Conservation (phyloP, 2,888 invertebrate species). For the Diplazon laetatorius region DNA sequence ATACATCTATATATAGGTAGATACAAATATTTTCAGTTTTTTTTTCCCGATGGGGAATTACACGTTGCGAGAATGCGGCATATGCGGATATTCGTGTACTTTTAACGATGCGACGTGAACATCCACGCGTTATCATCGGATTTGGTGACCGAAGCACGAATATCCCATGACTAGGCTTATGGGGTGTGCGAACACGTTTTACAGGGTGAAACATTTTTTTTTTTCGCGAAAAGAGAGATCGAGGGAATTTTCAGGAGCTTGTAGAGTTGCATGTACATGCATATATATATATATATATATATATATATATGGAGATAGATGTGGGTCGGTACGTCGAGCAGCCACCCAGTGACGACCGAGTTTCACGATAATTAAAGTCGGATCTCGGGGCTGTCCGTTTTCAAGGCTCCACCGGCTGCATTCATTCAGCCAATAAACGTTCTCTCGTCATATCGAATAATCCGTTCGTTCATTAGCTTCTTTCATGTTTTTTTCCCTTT, state of each 20-base stretch:
- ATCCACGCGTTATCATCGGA: neutral
- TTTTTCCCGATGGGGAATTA: neutral
- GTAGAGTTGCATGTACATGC: too few relatives aligned
- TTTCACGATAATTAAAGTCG: slow-evolving; percentile 40
- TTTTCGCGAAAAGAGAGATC: slow-evolving; percentile 19
- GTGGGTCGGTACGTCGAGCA: neutral
- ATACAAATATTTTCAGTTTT: neutral
- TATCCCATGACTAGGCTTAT: too few relatives aligned
- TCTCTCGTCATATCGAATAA: neutral
- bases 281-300: too few relatives aligned
- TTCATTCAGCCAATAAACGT: slow-evolving; percentile 17
- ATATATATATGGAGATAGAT: too few relatives aligned
- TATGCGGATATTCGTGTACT: slow-evolving; percentile 18
- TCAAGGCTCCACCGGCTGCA: slow-evolving; percentile 36
- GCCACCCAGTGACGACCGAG: neutral
- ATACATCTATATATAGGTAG: too few relatives aligned
- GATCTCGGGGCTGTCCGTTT: slow-evolving; percentile 11
- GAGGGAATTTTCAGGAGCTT: neutral
- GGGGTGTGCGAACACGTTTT: too few relatives aligned
- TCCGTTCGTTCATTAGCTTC: neutral
- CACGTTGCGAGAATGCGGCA: neutral
- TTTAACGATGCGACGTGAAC: slow-evolving; percentile 7
- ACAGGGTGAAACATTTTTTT: too few relatives aligned
- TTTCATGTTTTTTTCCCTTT: neutral
- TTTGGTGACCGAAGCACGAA: neutral